Conservation (phyloP, 1,140 invertebrate species). For the Leptonema lineaticorne region DNA sequence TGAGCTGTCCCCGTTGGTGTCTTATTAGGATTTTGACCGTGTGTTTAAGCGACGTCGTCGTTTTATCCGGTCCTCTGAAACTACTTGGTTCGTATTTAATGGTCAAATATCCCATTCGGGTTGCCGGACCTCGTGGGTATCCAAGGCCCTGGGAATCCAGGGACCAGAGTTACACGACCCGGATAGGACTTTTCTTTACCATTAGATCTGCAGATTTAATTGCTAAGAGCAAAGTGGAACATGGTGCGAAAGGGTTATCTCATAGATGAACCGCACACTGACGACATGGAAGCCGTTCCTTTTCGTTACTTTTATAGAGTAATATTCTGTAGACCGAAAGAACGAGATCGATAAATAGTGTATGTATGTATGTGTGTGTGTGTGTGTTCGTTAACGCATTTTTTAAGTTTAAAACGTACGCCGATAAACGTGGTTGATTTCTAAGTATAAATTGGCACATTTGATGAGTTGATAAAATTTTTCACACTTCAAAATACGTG, state of each 20-base stretch:
- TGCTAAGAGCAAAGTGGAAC: not conserved
- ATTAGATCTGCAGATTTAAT: constrained; percentile 13
- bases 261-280: not conserved
- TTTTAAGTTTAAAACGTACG: too few species aligned
- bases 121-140: not conserved
- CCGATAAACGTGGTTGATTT: too few species aligned
- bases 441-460: too few species aligned
- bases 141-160: not conserved
- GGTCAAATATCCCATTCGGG: not conserved
- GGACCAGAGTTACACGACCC: not conserved
- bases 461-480: too few species aligned
- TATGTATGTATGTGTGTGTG: not conserved
- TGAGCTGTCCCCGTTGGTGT: too few species aligned
- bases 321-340: not conserved
- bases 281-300: too few species aligned
- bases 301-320: too few species aligned
- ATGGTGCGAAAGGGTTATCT: not conserved
- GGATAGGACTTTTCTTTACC: not conserved
- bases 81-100: too few species aligned
- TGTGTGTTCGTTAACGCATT: not conserved
- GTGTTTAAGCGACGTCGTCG: too few species aligned
- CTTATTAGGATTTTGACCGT: too few species aligned
- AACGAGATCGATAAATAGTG: not conserved
- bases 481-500: too few species aligned
- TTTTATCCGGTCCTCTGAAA: too few species aligned